Base-by-base conservation (phyloP, 2,888 invertebrate genomes). In the Euproctis similis region DNA sequence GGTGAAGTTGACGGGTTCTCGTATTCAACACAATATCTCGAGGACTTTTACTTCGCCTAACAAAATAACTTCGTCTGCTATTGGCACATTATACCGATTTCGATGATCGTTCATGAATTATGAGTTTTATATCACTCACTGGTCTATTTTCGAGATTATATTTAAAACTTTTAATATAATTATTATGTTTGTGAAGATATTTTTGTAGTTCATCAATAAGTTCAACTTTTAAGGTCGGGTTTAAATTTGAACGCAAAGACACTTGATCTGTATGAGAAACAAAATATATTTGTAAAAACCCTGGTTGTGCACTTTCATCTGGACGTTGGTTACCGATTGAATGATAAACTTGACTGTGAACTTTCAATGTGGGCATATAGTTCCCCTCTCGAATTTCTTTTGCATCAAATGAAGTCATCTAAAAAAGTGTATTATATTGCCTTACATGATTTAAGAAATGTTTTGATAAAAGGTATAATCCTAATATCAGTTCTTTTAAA, bases 21-120 rank as follows among this genome's bases (percentile, higher is more conserved):
- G 21, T 18, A 13, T 25, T 32, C 12, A 45, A 18, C 8, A 49
- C 47, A 24, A 51, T 51, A 43, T 50, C 46, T n/a, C 54, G 27
- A 30, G 43, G 42, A 8, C 41, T 48, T 40, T 46, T 46, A 8
- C 48, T 37, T 51, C 44, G 25, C 49, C 50, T 7, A 54, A 39
- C 31, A 46, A 31, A 14, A 42, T 36, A 33, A 41, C 41, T 20
- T 47, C 38, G n/a, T 45, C 28, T 31, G 35, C 28, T 5, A 24
- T 8, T 8, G 42, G 42, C 18, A 24, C 31, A 27, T 42, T 42
- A 30, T 38, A 38, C 16, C 37, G 18, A 22, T 36, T 36, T 17
- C 18, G 9, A 23, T 38, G 36, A 17, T 12, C 34, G 9, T 36
- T 24, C n/a, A n/a, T n/a, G n/a, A n/a, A n/a, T n/a, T n/a, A n/a